Conservation (phyloP, 2,797 vertebrate species). For the Pseudotriccus pelzelni region DNA sequence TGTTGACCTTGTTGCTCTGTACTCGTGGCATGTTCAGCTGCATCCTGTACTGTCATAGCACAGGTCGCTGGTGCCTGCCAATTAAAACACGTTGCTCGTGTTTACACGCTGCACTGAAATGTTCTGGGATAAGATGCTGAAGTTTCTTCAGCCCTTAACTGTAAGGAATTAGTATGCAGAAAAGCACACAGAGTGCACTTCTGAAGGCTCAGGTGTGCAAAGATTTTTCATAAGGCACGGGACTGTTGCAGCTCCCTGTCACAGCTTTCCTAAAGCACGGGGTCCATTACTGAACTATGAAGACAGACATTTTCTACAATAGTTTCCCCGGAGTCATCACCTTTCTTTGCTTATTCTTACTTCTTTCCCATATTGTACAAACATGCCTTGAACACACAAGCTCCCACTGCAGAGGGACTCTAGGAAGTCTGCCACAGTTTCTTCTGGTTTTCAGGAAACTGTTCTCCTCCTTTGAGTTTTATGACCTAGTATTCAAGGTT, state of each 20-base stretch:
- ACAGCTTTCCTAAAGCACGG: not conserved
- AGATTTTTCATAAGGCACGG: not conserved
- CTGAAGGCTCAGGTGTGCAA: not conserved
- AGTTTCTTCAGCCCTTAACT: not conserved
- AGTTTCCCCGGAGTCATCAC: not conserved
- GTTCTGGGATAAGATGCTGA: not conserved
- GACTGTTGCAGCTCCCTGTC: not conserved
- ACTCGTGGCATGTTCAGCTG: not conserved
- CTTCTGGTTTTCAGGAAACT: not conserved
- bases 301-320: not conserved
- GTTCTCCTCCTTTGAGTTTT: not conserved
- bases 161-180: not conserved
- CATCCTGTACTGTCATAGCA: conserved; percentile 25
- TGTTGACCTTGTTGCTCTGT: not conserved
- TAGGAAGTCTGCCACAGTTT: not conserved
- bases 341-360: not conserved
- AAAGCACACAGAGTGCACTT: not conserved
- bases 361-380: not conserved
- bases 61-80: conserved; percentile 2
- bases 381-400: not conserved
- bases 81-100: not conserved
- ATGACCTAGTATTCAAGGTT: conserved; percentile 2
- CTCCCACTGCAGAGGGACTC: not conserved
- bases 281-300: not conserved
- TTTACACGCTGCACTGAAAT: not conserved